Evolutionary conservation across 2,888 invertebrate species (phyloP).

Genomic region (Agriopis leucophaearia): DNA sequence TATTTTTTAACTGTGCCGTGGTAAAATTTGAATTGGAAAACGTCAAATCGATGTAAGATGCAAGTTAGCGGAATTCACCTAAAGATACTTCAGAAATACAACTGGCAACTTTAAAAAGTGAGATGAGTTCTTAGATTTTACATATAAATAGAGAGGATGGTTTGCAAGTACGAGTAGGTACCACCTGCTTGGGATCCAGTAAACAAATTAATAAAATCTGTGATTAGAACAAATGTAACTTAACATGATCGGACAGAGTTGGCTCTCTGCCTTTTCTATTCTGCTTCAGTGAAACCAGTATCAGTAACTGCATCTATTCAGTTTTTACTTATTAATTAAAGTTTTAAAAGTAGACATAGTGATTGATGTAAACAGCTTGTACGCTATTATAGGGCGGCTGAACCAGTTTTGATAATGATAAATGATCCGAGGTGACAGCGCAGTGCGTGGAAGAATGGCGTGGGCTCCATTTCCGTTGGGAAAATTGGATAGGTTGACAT

Average conservation of each 20-base stretch:
- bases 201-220: too few species aligned
- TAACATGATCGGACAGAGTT: neutral
- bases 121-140: too few species aligned
- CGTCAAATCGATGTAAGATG: too few species aligned
- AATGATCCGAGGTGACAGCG: conserved; percentile 12
- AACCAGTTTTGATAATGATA: conserved; percentile 23
- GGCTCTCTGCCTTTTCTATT: conserved; percentile 2
- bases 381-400: conserved; percentile 7
- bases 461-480: conserved; percentile 27
- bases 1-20: too few species aligned
- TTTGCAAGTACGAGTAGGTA: too few species aligned
- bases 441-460: conserved; percentile 13
- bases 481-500: conserved; percentile 9
- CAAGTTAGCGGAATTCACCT: too few species aligned
- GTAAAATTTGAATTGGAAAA: too few species aligned
- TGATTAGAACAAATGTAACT: too few species aligned
- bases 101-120: too few species aligned
- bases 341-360: conserved; percentile 29
- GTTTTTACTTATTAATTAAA: conserved; percentile 38
- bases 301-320: conserved; percentile 18
- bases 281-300: conserved; percentile 8
- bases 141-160: too few species aligned
- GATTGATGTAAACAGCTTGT: conserved; percentile 30
- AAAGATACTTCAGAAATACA: too few species aligned
- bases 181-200: too few species aligned